A percentile compares a stretch with the other conserved stretches of the same genome.
These are phyloP conservation scores for Drosophila ambigua DNA, from an alignment of 1,140 invertebrate species.

Conservation along the genomic window DNA sequence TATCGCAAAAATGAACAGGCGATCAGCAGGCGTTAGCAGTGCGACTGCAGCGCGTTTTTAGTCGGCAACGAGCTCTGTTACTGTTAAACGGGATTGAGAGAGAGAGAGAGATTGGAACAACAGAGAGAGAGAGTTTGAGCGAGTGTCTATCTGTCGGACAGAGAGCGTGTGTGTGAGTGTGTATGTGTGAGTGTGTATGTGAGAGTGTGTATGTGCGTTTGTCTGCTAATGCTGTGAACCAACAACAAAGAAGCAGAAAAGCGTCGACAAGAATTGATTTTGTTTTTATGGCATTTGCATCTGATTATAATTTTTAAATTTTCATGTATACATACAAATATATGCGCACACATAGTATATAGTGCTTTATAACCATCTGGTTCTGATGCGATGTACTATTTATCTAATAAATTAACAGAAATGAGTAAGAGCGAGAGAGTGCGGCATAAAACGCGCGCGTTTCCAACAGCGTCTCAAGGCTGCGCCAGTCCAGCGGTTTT, in stretches of 20 bases:
- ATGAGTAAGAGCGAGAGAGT: neutral
- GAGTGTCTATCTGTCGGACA: conserved; percentile 6
- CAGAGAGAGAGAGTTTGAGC: neutral
- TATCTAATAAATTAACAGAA: conserved; percentile 16
- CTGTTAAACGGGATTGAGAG: conserved; percentile 29
- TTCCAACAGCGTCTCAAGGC: conserved; percentile 14
- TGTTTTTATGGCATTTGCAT: conserved; percentile 44
- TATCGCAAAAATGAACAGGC: conserved; percentile 83
- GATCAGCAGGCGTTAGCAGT: conserved; percentile 46
- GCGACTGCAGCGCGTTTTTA: conserved; percentile 21
- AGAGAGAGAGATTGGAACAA: neutral
- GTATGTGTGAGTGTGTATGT: conserved; percentile 6
- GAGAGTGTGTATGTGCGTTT: conserved; percentile 8
- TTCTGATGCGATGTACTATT: conserved; percentile 6
- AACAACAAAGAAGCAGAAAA: conserved; percentile 18
- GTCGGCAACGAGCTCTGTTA: conserved; percentile 20
- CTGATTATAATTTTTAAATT: conserved; percentile 28
- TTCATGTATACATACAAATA: too few species aligned
- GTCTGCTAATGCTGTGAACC: conserved; percentile 11
- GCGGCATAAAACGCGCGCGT: conserved; percentile 48
- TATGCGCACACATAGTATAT: too few species aligned
- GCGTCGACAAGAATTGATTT: conserved; percentile 30
- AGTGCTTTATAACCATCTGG: too few species aligned
- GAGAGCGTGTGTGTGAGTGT: neutral
- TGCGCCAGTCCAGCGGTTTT: conserved; percentile 6